Base-by-base conservation (phyloP, 2,113 vertebrate genomes). In the Ellobius talpinus region DNA sequence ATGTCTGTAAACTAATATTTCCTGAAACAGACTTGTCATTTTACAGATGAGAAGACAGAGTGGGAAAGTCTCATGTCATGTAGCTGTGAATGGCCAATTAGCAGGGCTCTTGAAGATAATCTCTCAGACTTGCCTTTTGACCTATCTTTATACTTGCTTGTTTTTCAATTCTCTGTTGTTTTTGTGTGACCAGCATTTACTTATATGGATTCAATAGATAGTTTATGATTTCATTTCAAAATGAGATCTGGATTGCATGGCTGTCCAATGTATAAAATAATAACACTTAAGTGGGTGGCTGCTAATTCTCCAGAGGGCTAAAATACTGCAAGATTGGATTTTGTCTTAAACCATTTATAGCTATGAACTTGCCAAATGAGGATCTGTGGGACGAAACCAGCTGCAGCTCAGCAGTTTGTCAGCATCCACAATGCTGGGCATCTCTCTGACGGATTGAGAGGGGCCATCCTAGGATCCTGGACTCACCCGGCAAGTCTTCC, bases 361-460 rank as follows among this genome's bases (percentile, higher is more conserved):
- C 52, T 47, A 89, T 93, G 97, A 77, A 94, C 3, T 88, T 96
- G 89, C 92, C 95, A 47, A 79, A 95, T 17, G 42, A 87, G 33
- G 96, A 52, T 45, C 92, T 79, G 10, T 97, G 98, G 97, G 98
- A 98, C 74, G 98, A 98, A 95, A 97, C 98, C 9, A 4, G 96
- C 7, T 98, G 98, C 10, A 12, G 70, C 4, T 17, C 52, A 58
- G 79, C 93, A 19, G 0, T 95, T 76, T 98, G 98, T 93, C 96
- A 94, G 42, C 98, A 98, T 55, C 98, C 98, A 0, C 98, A 97
- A 14, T 98, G 98, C 97, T 98, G 98, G 98, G 97, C 96, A 73
- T 36, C 97, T 0, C 33, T 98, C n/a, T 87, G 94, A 47, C 97
- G 98, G 79, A 84, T 98, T 0, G 98, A 98, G 66, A 97, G 89